A percentile compares a stretch with the other conserved stretches of the same genome.
phyloP scores from a whole-genome alignment of 2,888 invertebrate species.

The Cheilosia vulpina region DNA sequence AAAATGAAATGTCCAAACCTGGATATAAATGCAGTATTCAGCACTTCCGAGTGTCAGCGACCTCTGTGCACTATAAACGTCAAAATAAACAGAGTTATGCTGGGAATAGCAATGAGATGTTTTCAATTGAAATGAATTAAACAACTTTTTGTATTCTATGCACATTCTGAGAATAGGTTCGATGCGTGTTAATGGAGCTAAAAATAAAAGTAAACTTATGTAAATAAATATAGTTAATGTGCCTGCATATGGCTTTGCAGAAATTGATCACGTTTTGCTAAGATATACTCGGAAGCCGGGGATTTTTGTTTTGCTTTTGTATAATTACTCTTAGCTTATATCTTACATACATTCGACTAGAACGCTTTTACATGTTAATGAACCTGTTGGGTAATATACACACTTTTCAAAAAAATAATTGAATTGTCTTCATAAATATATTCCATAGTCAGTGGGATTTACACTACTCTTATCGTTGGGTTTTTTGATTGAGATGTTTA shows the following conservation, averaged over 20 bases:
- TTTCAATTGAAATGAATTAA: neutral
- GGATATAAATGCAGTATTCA: neutral
- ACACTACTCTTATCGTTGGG: too few relatives aligned
- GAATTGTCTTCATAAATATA: too few relatives aligned
- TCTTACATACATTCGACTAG: neutral
- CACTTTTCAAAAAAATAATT: too few relatives aligned
- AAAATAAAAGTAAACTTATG: constrained; percentile 1
- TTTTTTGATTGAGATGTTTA: too few relatives aligned
- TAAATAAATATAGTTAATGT: neutral
- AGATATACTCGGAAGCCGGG: neutral
- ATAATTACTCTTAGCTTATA: neutral
- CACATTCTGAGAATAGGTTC: neutral
- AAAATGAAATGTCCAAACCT: neutral
- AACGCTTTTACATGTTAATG: neutral
- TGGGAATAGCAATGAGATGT: neutral
- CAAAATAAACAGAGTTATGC: neutral
- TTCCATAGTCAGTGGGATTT: too few relatives aligned
- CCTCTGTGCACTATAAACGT: constrained; percentile 11
- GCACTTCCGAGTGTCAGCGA: constrained; percentile 9
- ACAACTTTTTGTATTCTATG: neutral
- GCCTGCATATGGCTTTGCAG: neutral
- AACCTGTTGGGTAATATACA: neutral
- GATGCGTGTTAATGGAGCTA: neutral
- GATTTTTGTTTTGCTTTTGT: neutral
- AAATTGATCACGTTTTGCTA: neutral